A percentile compares a stretch with the other conserved stretches of the same genome.
Conservation (phyloP, 2,797 vertebrate species). For the Pipistrellus pipistrellus region DNA sequence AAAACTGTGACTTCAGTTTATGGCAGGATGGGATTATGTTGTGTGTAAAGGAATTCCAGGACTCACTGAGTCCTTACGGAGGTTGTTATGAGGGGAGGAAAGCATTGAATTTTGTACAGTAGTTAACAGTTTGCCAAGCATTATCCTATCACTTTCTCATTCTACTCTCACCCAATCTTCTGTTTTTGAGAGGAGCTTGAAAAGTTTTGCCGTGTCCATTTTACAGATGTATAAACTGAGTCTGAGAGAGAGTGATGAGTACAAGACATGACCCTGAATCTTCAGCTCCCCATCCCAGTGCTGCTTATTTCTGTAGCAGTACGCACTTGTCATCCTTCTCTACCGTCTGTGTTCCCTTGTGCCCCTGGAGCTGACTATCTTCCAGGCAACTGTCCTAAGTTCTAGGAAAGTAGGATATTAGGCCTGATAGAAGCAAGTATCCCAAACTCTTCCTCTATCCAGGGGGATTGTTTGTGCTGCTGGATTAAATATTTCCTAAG, state of each 20-base stretch:
- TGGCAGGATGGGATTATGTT: neutral
- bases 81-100: neutral
- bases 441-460: neutral
- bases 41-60: neutral
- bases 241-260: neutral
- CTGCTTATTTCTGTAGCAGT: neutral
- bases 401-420: neutral
- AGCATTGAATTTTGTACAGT: neutral
- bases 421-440: neutral
- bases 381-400: neutral
- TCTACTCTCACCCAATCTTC: neutral
- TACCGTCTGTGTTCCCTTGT: neutral
- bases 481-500: neutral
- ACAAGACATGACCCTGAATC: neutral
- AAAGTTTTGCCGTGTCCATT: neutral
- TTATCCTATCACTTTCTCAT: neutral
- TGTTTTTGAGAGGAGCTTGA: neutral
- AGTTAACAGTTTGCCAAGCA: neutral
- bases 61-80: neutral
- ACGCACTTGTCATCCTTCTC: neutral
- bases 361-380: fast-evolving
- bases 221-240: neutral
- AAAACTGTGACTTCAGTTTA: neutral
- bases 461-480: neutral
- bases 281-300: neutral